Base-by-base conservation (phyloP, 2,888 invertebrate genomes). In the Limnephilus lunatus region DNA sequence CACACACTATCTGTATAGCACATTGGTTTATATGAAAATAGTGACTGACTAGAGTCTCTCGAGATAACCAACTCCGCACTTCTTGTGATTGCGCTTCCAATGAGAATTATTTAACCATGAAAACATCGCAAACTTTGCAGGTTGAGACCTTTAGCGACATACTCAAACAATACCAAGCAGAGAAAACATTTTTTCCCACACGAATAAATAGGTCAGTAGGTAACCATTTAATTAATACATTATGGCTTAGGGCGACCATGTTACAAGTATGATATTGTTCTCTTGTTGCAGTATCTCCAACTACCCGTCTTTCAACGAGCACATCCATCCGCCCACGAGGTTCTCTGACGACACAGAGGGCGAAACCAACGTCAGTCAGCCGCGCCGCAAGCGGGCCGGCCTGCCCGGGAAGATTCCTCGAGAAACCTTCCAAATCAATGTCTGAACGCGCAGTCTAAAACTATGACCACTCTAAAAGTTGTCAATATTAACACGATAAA, bases 251-350 rank as follows among this genome's bases (percentile, higher is more conserved):
- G 88, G 88, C 68, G 31, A 35, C 39, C n/a, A n/a, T 44, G 48
- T 91, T 89, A 82, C 87, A 90, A 87, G 81, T 90, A 48, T 90
- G 31, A 91, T 90, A 53, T 88, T 88, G 48, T 89, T 89, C 32
- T 85, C 44, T 90, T 93, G 87, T 94, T 96, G 94, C 96, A 97
- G 97, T 96, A 97, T 97, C 96, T 97, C 97, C 94, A 97, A 97
- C 95, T 97, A 97, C 95, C 97, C 97, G 94, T 98, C 97, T 95
- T 98, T 97, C 97, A 98, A 97, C 96, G 98, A 98, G 94, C 97
- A 98, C 95, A 98, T 98, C 95, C 98, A 98, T 96, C 98, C 98
- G 94, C 98, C 98, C 94, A 97, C 98, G 94, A 97, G 98, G 94
- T 98, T 98, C 97, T 98, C 98, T 94, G 98, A 98, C 96, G 97